Evolutionary conservation across 2,888 invertebrate species (phyloP).

Genomic region (Amphipyra berbera): DNA sequence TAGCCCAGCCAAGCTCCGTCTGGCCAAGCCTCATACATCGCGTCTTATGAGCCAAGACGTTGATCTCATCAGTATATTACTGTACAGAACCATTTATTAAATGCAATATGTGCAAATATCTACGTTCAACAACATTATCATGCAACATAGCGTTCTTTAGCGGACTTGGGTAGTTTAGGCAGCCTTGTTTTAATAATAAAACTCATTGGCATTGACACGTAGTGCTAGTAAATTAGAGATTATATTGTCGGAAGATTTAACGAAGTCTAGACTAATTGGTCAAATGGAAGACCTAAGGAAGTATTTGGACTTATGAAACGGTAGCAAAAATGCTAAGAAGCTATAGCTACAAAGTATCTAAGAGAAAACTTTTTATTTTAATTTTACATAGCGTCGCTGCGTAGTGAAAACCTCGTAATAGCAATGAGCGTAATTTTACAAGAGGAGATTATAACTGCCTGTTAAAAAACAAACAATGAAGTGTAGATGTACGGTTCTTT

Average conservation of each 20-base stretch:
- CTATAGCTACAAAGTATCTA: too few species aligned
- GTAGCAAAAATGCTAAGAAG: background rate
- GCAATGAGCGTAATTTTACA: too few species aligned
- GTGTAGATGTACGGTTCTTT: too few species aligned
- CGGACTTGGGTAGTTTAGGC: constrained; percentile 9
- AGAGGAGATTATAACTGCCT: too few species aligned
- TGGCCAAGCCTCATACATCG: too few species aligned
- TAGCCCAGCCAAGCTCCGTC: too few species aligned
- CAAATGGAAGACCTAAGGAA: constrained; percentile 3
- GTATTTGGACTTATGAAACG: background rate
- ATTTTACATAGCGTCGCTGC: too few species aligned
- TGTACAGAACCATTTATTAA: constrained; percentile 13
- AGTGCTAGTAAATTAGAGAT: constrained; percentile 14
- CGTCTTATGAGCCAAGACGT: too few species aligned
- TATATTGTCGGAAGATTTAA: constrained; percentile 6
- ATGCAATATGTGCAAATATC: background rate
- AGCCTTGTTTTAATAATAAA: constrained; percentile 33
- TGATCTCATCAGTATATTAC: background rate
- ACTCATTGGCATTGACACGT: constrained; percentile 47
- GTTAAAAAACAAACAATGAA: too few species aligned
- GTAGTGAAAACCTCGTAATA: too few species aligned
- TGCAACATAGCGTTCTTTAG: constrained; percentile 33
- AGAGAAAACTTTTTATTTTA: too few species aligned
- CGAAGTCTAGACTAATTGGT: background rate
- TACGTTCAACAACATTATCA: constrained; percentile 19